Conservation (phyloP, 1,140 invertebrate species). For the Ceratosolen solmsi region DNA sequence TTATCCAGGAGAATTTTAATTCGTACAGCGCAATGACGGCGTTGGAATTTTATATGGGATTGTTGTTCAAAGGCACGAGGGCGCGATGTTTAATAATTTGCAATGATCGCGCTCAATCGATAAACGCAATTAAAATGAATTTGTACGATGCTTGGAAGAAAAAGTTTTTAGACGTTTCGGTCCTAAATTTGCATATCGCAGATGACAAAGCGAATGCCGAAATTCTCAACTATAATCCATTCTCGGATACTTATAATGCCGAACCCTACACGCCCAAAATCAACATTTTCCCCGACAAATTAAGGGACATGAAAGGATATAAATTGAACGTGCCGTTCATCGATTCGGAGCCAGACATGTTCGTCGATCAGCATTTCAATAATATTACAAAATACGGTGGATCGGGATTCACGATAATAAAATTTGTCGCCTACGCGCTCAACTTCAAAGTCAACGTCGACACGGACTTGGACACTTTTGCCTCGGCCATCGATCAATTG, state of each 20-base stretch:
- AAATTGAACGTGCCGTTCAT: neutral
- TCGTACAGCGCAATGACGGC: too few relatives aligned
- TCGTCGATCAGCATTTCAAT: neutral
- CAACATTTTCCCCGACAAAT: slow-evolving; percentile 1
- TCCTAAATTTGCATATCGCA: neutral
- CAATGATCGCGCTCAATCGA: neutral
- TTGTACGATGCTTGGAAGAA: neutral
- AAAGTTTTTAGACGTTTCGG: slow-evolving; percentile 13
- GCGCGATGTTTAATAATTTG: neutral
- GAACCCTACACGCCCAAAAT: neutral
- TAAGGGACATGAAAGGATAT: neutral
- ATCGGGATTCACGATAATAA: neutral
- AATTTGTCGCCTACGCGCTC: neutral
- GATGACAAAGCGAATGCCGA: neutral
- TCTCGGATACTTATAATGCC: neutral
- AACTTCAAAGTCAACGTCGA: neutral
- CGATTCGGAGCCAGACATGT: neutral
- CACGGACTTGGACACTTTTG: neutral
- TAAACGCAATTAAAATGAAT: neutral
- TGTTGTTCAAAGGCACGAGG: neutral
- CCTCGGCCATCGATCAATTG: neutral
- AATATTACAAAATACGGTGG: neutral
- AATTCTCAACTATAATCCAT: slow-evolving; percentile 19
- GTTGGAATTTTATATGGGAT: neutral
- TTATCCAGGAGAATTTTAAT: neutral